Evolutionary conservation across 2,113 vertebrate species (phyloP).

Genomic region (Burhinus oedicnemus): DNA sequence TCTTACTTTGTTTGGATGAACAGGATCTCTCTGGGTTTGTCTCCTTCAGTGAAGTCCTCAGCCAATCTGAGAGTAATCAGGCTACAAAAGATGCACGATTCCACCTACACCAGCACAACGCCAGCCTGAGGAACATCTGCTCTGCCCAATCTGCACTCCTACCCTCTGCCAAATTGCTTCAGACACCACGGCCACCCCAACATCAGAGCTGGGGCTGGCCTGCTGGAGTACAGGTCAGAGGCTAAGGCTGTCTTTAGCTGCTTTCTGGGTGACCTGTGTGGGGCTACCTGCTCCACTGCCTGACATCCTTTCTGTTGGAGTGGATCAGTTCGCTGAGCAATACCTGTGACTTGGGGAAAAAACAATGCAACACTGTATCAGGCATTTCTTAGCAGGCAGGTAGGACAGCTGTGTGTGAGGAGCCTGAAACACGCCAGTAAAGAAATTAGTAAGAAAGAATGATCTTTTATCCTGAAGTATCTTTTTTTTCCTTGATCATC

Average conservation of each 20-base stretch:
- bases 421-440: not conserved
- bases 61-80: not conserved
- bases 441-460: not conserved
- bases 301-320: not conserved
- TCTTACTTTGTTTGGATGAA: not conserved
- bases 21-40: not conserved
- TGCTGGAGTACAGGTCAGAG: not conserved
- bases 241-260: not conserved
- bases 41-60: not conserved
- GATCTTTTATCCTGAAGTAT: not conserved
- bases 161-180: not conserved
- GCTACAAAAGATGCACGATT: not conserved
- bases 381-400: not conserved
- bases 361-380: not conserved
- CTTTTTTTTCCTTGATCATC: not conserved
- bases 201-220: not conserved
- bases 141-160: not conserved
- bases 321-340: not conserved
- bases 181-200: not conserved
- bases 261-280: not conserved
- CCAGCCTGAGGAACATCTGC: not conserved
- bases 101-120: not conserved
- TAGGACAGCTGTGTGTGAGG: not conserved
- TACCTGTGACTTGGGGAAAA: not conserved
- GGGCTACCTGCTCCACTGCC: not conserved